Base-by-base conservation (phyloP, 2,797 vertebrate genomes). In the Tauraco hartlaubi region DNA sequence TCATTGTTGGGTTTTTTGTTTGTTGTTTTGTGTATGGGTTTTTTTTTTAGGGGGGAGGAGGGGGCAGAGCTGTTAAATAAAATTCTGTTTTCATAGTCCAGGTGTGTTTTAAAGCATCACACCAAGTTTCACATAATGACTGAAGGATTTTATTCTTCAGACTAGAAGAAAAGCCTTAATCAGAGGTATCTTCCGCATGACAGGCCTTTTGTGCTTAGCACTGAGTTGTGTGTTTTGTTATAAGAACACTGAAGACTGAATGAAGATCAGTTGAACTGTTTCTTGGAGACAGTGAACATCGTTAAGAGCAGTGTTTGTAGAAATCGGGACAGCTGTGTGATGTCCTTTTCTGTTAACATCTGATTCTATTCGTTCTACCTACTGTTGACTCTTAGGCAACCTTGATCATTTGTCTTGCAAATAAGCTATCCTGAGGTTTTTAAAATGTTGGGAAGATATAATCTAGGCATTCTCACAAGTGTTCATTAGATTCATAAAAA, bases 1-100 rank as follows among this genome's bases (percentile, higher is more conserved):
- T 58, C 1, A 1, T 62, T 8, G 15, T 3, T 44, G 39, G 5
- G 12, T 2, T 8, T 21, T 23, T 25, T 6, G 9, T 11, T 41
- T 4, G 6, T 7, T 19, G 16, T 59, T 79, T 33, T 5, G 19
- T 11, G 5, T 49, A 25, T 35, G 16, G n/a, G 8, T 29, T 26
- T 11, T 37, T 22, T 46, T 62, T 51, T 46, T 18, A 3, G 12
- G 12, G 25, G 12, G 2, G 14, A 15, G 3, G 3, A 15, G 55
- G 9, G 22, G n/a, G 12, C 12, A 20, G 44, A 8, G 1, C 22
- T 61, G 15, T 54, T 77, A 22, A 31, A 21, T 12, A 28, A 8
- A 6, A 0, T 28, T 69, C 12, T 64, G 4, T 21, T 72, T 75
- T 63, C 15, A 17, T 39, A 75, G 31, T 68, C 6, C 9, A 39